Base-by-base conservation (phyloP, 2,797 vertebrate species). In the Leptoclinus maculatus region DNA sequence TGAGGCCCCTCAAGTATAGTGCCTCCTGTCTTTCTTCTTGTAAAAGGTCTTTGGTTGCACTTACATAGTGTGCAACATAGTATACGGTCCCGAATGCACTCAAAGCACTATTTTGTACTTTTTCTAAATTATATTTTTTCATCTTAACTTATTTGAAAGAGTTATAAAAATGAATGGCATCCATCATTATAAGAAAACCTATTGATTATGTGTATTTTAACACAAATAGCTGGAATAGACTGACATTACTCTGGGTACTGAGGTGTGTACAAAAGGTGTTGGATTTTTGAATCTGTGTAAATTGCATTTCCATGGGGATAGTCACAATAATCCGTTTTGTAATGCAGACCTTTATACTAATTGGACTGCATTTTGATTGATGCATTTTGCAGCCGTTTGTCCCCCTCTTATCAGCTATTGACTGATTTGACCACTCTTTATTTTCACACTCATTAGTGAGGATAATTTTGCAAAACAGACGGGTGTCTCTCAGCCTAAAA, bases 381-480 rank as follows among this genome's bases (percentile, higher is more conserved):
- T 79, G 72, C 53, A 58, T 85, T 74, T 79, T 74, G 58, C 56
- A 51, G 12, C 78, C 77, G 60, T 76, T 68, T 82, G 62, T 66
- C 13, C 51, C 68, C 57, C 71, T 76, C 74, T 77, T 66, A 73
- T 84, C 76, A 76, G 71, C 78, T 78, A 83, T 80, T 84, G 76
- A 85, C 77, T 82, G 75, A 85, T 82, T 60, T 77, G 77, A 82
- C 83, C 76, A 71, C 64, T 78, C 62, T 68, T 60, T 76, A 67
- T 74, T 86, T 86, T 82, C 66, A 70, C 67, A 34, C 54, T 72
- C 85, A 92, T 90, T 84, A 83, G 64, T 54, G 64, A 51, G 72
- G 45, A 85, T 75, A 29, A 77, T 85, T 82, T 85, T 56, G 51
- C 29, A 49, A 80, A 88, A 70, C 82, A 86, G 71, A 89, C 87